Base-by-base conservation (phyloP, 2,797 vertebrate genomes). In the Danio aesculapii region DNA sequence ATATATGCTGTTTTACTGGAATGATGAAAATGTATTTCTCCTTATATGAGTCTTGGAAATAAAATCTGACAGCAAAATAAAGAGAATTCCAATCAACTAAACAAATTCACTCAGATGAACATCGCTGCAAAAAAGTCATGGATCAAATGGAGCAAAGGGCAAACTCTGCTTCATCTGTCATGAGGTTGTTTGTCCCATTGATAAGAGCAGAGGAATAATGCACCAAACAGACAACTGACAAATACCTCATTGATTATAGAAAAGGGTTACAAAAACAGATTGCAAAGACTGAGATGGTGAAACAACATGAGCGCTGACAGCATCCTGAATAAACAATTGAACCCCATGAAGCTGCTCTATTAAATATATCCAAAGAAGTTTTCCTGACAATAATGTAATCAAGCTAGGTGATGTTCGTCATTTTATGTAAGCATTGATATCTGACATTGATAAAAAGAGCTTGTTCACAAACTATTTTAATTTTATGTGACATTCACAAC, bases 111-210 rank as follows among this genome's bases (percentile, higher is more conserved):
- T 14, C 52, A 59, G 49, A 52, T 58, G 19, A 64, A 66, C 16
- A 19, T 76, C 3, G 30, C 16, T 74, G 69, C 52, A 16, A 58
- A 62, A 62, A 17, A 74, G 49, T 41, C 21, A 8, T n/a, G n/a
- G n/a, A n/a, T n/a, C n/a, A 39, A 52, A 17, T 12, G n/a, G 53
- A 68, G 53, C 46, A 62, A 62, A 84, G 66, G 72, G 57, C 71
- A 71, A 41, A 61, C n/a, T 63, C 13, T 50, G 43, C 17, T 49
- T 68, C 47, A 75, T 72, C 39, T 68, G 75, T 69, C 69, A 66
- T 43, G 10, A 61, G 21, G 46, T 61, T 67, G 62, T 75, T 53
- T 83, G 69, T 79, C 57, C 73, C 8, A 43, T 50, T 86, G 83
- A 84, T 75, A 80, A 75, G 19, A 62, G 17, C 57, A 69, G 13